These are phyloP conservation scores for Oncorhynchus clarkii DNA, from an alignment of 2,113 vertebrate genomes.

Conservation along the genomic window DNA sequence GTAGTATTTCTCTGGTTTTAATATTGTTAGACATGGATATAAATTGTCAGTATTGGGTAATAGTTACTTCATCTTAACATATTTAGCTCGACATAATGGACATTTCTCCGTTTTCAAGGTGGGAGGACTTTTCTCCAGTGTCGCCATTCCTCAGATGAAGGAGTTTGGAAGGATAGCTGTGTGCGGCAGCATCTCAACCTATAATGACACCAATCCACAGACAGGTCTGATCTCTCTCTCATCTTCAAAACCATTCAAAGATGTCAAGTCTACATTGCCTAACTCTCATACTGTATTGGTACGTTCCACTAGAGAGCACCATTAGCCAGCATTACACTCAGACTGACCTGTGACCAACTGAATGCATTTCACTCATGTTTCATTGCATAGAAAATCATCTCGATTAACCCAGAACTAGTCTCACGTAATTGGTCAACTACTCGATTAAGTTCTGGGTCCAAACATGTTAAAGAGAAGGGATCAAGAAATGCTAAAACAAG, in stretches of 20 bases:
- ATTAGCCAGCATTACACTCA: not conserved
- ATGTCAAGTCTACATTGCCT: not conserved
- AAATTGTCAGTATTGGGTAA: too few relatives aligned
- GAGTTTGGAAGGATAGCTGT: constrained; percentile 82
- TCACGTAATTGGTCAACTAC: too few relatives aligned
- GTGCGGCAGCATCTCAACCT: constrained; percentile 83
- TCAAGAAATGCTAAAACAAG: too few relatives aligned
- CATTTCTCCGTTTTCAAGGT: constrained; percentile 71
- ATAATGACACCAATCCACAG: constrained; percentile 75
- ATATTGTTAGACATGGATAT: too few relatives aligned
- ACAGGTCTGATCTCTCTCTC: constrained; percentile 70
- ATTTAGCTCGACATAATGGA: not conserved
- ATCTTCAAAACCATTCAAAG: not conserved
- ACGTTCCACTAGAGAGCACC: not conserved
- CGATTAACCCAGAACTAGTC: too few relatives aligned
- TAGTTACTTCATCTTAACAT: not conserved
- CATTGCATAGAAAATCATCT: not conserved
- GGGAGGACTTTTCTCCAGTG: constrained; percentile 78
- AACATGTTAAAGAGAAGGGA: too few relatives aligned
- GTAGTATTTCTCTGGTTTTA: too few relatives aligned
- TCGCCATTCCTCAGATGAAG: constrained; percentile 83
- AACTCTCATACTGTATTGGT: not conserved
- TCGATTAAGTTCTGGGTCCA: too few relatives aligned
- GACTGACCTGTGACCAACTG: not conserved
- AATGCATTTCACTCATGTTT: not conserved